Evolutionary conservation across 2,797 vertebrate genomes (phyloP), one percentile per base, ranked within the genome.

Genomic region (Lepidocolaptes lacrymiger): DNA sequence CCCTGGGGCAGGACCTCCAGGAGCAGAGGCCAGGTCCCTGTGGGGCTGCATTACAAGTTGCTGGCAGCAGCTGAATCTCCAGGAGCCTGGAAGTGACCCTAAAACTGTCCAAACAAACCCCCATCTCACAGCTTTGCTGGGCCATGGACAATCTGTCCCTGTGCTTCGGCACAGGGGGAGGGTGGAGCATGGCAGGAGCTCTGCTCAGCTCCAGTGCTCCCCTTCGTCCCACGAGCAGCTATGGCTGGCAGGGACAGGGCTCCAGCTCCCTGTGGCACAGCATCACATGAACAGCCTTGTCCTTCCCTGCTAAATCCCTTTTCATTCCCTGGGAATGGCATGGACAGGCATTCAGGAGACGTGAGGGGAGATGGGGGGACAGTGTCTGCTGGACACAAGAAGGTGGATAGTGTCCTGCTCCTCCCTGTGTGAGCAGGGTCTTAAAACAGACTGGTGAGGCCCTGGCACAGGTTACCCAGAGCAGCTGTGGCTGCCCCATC

Each of bases 41-140:
- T 0, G 49, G 67, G 68, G 67, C 94, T 56, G 34, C 1, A 1
- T 6, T 0, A 0, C 12, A 0, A 4, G 39, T 43, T 73, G 92
- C 54, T 89, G 49, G 75, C 49, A 82, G 94, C 90, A 94, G 85
- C 88, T 85, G 93, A 12, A 28, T 63, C 88, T 71, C 92, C 22
- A 20, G 77, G 67, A 93, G 86, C 77, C 86, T 74, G 22, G 3
- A 69, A 90, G 59, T 2, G 54, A 85, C 86, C 83, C 92, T 46
- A 56, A 44, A 87, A 89, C 28, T 91, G 84, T 80, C 90, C 90
- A 85, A 93, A 94, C 77, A 96, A 95, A 76, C 30, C 26, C 59
- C 24, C 0, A 7, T 14, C 76, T 30, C 76, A 5, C 62, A 44
- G 66, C 59, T 66, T 6, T 56, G 55, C 81, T 41, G 48, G 67